phyloP scores from a whole-genome alignment of 1,140 invertebrate genomes.

The Polypedilum pembai region DNA sequence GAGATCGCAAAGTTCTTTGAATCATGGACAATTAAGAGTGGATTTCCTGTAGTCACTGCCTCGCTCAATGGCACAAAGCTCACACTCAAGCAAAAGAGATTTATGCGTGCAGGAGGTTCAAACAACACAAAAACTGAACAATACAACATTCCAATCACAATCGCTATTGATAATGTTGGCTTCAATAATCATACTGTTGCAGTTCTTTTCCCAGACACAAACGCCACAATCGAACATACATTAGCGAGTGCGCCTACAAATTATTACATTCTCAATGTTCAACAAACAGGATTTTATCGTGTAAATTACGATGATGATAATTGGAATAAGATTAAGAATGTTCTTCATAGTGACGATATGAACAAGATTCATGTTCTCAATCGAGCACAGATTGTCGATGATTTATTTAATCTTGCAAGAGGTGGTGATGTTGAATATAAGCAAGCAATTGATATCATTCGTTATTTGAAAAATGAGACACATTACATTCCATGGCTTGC shows the following conservation, averaged over 20 bases:
- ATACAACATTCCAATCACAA: conserved; percentile 59
- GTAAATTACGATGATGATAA: conserved; percentile 65
- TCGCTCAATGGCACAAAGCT: conserved; percentile 39
- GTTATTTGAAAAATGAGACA: conserved; percentile 53
- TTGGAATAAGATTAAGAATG: conserved; percentile 55
- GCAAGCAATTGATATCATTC: conserved; percentile 49
- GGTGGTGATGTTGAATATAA: conserved; percentile 43
- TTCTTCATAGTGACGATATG: conserved; percentile 46
- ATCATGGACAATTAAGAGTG: conserved; percentile 65
- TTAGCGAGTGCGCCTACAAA: conserved; percentile 40
- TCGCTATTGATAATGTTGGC: conserved; percentile 44
- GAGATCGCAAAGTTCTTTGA: conserved; percentile 52
- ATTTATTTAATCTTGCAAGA: conserved; percentile 57
- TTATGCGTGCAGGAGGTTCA: conserved; percentile 44
- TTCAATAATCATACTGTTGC: conserved; percentile 49
- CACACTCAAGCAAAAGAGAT: conserved; percentile 46
- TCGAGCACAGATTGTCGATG: conserved; percentile 73
- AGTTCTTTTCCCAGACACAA: conserved; percentile 44
- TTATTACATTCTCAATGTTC: conserved; percentile 64
- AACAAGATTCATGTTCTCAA: conserved; percentile 58
- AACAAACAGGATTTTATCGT: conserved; percentile 66
- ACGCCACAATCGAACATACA: conserved; percentile 34
- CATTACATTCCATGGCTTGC: conserved; percentile 59
- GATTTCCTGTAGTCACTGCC: conserved; percentile 62
- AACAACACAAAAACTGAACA: conserved; percentile 32